Base-by-base conservation (phyloP, 2,888 invertebrate genomes). In the Tridacna crocea region DNA sequence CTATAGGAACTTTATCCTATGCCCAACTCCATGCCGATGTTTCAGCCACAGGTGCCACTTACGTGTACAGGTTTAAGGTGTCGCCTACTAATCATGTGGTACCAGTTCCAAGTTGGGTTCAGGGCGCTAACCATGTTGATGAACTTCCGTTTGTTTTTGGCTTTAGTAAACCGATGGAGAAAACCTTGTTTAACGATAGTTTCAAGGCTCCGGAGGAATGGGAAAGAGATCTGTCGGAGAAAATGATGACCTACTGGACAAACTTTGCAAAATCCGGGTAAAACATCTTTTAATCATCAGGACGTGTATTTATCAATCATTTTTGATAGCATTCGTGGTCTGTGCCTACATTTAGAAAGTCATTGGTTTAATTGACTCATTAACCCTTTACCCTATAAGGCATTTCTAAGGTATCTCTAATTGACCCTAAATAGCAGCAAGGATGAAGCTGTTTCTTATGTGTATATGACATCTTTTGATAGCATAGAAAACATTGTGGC, bases 191-290 rank as follows among this genome's bases (percentile, higher is more conserved):
- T 92, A 11, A 80, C 91, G 51, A 80, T 98, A 27, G 58, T 66
- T 51, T 70, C 58, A 1, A 66, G 75, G 8, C 96, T 97, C 94
- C 98, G 97, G 95, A 96, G 17, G 96, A 96, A 0, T 97, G 97
- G 91, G 98, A 98, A 94, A 96, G 96, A 47, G 96, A 97, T 89
- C 96, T 98, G 88, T 97, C 97, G 92, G 96, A 96, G 93, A 95
- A 97, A 85, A 96, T 98, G 94, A 98, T 98, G 98, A 96, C 96
- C 93, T 98, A 98, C 94, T 98, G 98, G 98, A 97, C 98, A 0
- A 98, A 98, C 94, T 98, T 98, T 94, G 98, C 98, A 65, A 97
- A 97, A 95, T 97, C 97, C 87, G 98, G 99, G 75, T 75, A 51
- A 74, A 19, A 17, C 19, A 19, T 55, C 55, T 55, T 55, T 3